These are phyloP conservation scores for Crotophaga sulcirostris DNA, from an alignment of 2,113 vertebrate species.

Conservation along the genomic window DNA sequence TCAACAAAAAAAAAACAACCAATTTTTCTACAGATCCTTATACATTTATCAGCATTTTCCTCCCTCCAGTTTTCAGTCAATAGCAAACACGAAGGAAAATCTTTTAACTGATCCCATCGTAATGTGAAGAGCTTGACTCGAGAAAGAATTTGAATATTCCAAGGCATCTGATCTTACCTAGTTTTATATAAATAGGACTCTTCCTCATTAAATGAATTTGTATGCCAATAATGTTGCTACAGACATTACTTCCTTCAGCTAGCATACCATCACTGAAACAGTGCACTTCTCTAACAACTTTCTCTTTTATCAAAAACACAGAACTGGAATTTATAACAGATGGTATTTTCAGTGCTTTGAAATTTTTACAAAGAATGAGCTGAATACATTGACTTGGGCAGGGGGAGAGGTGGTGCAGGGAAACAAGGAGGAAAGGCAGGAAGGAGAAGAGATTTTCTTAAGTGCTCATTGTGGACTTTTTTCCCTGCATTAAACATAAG, in stretches of 20 bases:
- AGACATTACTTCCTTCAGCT: not conserved
- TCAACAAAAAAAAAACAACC: not conserved
- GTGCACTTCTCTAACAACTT: not conserved
- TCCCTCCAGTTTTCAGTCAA: not conserved
- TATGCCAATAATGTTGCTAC: not conserved
- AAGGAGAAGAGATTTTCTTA: not conserved
- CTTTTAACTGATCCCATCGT: not conserved
- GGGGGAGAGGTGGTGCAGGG: not conserved
- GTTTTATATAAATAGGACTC: not conserved
- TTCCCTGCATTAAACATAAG: not conserved
- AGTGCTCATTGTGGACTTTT: not conserved
- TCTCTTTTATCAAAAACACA: not conserved
- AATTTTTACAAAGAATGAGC: not conserved
- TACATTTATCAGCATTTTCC: not conserved
- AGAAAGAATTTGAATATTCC: not conserved
- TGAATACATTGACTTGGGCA: not conserved
- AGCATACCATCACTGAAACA: not conserved
- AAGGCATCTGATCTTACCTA: not conserved
- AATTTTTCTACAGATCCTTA: not conserved
- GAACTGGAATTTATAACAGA: conserved; percentile 2
- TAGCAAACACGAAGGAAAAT: not conserved
- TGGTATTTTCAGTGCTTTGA: conserved; percentile 2
- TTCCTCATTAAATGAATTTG: not conserved
- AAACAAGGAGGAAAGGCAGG: not conserved
- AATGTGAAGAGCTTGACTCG: not conserved